Base-by-base conservation (phyloP, 2,113 vertebrate genomes). In the Hydrolagus affinis region DNA sequence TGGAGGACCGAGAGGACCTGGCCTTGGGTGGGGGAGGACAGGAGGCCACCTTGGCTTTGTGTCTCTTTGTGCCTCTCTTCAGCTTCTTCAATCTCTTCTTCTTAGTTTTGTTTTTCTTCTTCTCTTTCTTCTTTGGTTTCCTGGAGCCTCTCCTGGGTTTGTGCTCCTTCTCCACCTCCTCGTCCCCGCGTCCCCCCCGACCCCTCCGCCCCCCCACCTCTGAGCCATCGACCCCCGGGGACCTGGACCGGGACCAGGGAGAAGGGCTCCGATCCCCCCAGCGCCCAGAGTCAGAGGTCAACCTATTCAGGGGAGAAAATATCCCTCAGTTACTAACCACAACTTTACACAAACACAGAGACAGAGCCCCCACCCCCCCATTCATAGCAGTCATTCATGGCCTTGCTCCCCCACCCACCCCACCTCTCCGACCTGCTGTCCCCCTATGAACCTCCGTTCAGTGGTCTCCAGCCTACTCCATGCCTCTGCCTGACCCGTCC, bases 1-100 rank as follows among this genome's bases (percentile, higher is more conserved):
- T 88, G 44, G 93, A 93, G 73, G 97, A 94, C 66, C 77, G 89
- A 0, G 93, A 94, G 68, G 90, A 93, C 77, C 94, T 93, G 8
- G 88, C 87, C 11, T 94, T 94, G 0, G 88, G 74, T 0, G 90
- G 85, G 0, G 88, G 74, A 0, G 90, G 85, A 11, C 57, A 10
- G 23, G 72, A 19, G 85, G 0, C 91, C 87, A 87, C 89, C 93
- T 87, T 91, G 93, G 69, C 85, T 86, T 94, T 97, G 88, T 95
- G 94, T 86, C 93, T 96, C 89, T 96, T 96, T n/a, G n/a, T n/a
- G 85, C 91, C 89, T 76, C 93, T 96, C 75, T 98, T 99, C 56
- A 91, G 94, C 89, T 97, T 98, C 90, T 96, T 98, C 19, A 94
- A 89, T 88, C 96, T 98, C 90, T 96, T 99, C 85, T 90, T 96